Evolutionary conservation across 2,888 invertebrate species (phyloP).

Genomic region (Cephonodes hylas): DNA sequence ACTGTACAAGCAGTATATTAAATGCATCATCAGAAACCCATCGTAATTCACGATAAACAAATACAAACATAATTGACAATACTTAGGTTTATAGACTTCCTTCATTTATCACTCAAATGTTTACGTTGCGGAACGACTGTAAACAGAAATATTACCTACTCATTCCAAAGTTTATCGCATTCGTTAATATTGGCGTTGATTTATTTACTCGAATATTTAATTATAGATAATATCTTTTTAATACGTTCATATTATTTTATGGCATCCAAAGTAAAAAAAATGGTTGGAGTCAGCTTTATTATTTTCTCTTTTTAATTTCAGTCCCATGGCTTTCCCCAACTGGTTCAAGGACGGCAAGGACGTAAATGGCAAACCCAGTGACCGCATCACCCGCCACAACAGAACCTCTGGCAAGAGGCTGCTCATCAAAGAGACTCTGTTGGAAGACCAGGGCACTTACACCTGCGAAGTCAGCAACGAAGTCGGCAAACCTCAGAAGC

Average conservation of each 20-base stretch:
- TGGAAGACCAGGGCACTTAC: constrained; percentile 57
- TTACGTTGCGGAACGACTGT: not conserved
- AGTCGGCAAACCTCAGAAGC: constrained; percentile 49
- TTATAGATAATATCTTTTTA: not conserved
- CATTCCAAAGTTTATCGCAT: not conserved
- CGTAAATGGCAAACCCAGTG: constrained; percentile 42
- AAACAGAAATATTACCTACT: not conserved
- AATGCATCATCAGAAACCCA: too few species aligned
- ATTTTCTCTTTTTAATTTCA: constrained; percentile 25
- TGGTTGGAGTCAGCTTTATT: constrained; percentile 10
- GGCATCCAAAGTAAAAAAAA: not conserved
- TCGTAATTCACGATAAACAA: not conserved
- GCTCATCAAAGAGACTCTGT: constrained; percentile 53
- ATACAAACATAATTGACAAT: not conserved
- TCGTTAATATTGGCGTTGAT: not conserved
- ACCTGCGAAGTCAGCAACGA: constrained; percentile 57
- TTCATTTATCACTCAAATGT: not conserved
- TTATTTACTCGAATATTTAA: not conserved
- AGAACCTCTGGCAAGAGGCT: constrained; percentile 61
- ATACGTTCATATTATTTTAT: not conserved
- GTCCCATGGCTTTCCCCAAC: constrained; percentile 57
- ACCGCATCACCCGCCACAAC: constrained; percentile 61
- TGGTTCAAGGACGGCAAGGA: constrained; percentile 62
- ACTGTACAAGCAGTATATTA: too few species aligned
- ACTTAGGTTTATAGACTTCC: too few species aligned